Percentiles rank a stretch among this genome's conserved stretches.
phyloP scores from a whole-genome alignment of 1,140 invertebrate species.

The Bombus waltoni region DNA sequence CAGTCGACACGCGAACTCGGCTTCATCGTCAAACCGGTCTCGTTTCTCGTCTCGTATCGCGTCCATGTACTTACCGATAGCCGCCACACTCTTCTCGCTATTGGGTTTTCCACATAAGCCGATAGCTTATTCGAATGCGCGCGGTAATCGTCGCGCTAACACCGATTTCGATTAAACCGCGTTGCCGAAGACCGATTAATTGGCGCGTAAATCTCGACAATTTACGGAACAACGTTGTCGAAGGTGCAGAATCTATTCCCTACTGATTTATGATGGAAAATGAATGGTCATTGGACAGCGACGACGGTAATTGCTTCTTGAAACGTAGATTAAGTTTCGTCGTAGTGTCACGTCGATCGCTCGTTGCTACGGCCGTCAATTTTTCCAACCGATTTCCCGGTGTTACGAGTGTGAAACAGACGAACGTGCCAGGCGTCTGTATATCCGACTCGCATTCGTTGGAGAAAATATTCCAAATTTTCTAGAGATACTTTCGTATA shows the following conservation, averaged over 20 bases:
- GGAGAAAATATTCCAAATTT: too few relatives aligned
- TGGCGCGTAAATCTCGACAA: slow-evolving; percentile 26
- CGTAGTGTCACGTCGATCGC: too few relatives aligned
- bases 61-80: not conserved
- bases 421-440: too few relatives aligned
- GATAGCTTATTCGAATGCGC: slow-evolving; percentile 35
- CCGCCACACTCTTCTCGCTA: not conserved
- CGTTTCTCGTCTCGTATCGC: slow-evolving; percentile 49
- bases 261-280: not conserved
- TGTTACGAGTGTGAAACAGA: too few relatives aligned
- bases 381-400: too few relatives aligned
- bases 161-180: slow-evolving; percentile 34
- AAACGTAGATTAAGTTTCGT: too few relatives aligned
- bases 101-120: slow-evolving; percentile 16
- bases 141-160: slow-evolving; percentile 10
- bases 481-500: too few relatives aligned
- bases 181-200: slow-evolving; percentile 33
- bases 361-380: too few relatives aligned
- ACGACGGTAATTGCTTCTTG: not conserved
- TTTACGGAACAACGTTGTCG: slow-evolving; percentile 36
- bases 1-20: slow-evolving; percentile 37
- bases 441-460: too few relatives aligned
- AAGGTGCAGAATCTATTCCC: too few relatives aligned
- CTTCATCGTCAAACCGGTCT: slow-evolving; percentile 58
- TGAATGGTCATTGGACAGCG: not conserved